Evolutionary conservation across 2,113 vertebrate species (phyloP).

Genomic region (Salminus brasiliensis): DNA sequence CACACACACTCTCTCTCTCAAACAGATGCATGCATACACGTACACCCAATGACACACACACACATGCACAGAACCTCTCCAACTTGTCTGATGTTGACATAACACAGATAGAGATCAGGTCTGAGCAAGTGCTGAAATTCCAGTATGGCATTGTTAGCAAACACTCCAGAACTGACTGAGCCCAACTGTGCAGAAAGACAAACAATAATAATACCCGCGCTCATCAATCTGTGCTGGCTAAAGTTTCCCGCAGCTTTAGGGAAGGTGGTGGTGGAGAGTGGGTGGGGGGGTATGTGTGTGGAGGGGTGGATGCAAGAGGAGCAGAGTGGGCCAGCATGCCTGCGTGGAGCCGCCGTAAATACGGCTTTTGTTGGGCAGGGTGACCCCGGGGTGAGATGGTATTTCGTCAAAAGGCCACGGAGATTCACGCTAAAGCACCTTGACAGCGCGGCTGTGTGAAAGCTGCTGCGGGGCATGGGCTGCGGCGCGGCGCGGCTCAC

Average conservation of each 20-base stretch:
- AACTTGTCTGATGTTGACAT: slow-evolving; percentile 83
- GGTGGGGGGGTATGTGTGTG: neutral
- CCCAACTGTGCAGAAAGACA: slow-evolving; percentile 59
- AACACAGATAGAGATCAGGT: slow-evolving; percentile 86
- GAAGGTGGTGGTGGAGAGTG: neutral
- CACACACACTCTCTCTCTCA: neutral
- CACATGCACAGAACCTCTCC: slow-evolving; percentile 53
- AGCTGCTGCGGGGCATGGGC: slow-evolving; percentile 67
- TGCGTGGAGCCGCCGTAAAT: slow-evolving; percentile 42
- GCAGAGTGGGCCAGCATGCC: slow-evolving; percentile 13
- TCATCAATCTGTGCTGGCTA: slow-evolving; percentile 33
- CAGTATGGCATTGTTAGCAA: slow-evolving; percentile 82
- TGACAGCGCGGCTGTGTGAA: slow-evolving; percentile 66
- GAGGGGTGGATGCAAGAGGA: too few relatives aligned
- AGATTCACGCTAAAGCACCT: slow-evolving; percentile 70
- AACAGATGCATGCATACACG: slow-evolving; percentile 7
- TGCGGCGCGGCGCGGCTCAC: slow-evolving; percentile 67
- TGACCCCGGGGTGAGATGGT: slow-evolving; percentile 65
- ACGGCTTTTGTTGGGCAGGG: slow-evolving; percentile 52
- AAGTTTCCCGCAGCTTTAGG: slow-evolving; percentile 23
- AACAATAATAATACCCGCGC: slow-evolving; percentile 45
- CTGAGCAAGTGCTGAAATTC: slow-evolving; percentile 87
- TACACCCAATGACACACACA: neutral
- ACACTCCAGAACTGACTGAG: slow-evolving; percentile 73
- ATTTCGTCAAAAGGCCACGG: slow-evolving; percentile 57